Evolutionary conservation across 2,113 vertebrate genomes (phyloP), one percentile per base, ranked within the genome.

Genomic region (Cavia aperea): DNA sequence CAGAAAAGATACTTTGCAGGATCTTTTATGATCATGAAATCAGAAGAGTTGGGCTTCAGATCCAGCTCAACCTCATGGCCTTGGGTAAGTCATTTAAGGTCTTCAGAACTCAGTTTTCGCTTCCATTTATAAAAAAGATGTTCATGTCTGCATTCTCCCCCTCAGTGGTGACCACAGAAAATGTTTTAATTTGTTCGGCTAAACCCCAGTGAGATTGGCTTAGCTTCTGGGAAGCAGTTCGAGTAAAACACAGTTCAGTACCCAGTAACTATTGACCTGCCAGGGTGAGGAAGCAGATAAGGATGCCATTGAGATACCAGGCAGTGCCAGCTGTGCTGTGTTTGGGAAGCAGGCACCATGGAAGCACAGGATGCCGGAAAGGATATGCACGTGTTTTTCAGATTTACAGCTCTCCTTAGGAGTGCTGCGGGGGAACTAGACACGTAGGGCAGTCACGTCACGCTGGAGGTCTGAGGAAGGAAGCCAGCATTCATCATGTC

Each of bases 321-420:
- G 11, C 14, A 23, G 5, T 60, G 12, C 0, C 13, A 46, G 23
- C 79, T n/a, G 1, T 2, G 18, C 46, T 11, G 0, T 26, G 1
- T 60, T 39, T 60, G 68, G 46, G 18, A 89, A 68, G 26, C 16
- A 70, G n/a, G 12, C 18, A 29, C 31, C 12, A 1, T 6, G 6
- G 65, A 54, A 12, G 7, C 54, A 49, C 58, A 54, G 39, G 62
- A 21, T 82, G 33, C 62, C 77, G 16, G 26, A 36, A 63, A 62
- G 83, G 75, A 51, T 54, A 72, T 82, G 33, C 72, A 93, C 54
- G 49, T 4, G 9, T 56, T 66, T 66, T 89, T 46, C 51, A 82
- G 65, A 77, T 72, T 93, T 77, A 23, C 79, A 63, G 79, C 16
- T 19, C 4, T 85, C 12, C 29, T 29, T 73, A 43, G 6, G 2